Base-by-base conservation (phyloP, 2,888 invertebrate species). In the Kryphioiulus occultus region DNA sequence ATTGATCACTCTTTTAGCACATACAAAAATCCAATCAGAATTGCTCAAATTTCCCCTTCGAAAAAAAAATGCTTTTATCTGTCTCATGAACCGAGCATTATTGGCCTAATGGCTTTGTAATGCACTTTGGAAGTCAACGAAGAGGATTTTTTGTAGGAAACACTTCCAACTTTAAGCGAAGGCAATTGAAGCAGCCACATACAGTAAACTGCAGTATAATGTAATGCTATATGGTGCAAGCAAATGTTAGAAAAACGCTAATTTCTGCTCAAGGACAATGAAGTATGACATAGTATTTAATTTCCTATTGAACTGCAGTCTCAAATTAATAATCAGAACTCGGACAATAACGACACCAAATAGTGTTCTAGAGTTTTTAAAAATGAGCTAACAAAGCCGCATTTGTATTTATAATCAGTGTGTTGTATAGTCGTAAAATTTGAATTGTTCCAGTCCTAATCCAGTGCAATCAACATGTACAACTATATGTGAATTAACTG, bases 1-100 rank as follows among this genome's bases (percentile, higher is more conserved):
- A 68, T 68, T 68, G 59, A 68, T 68, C 59, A 68, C 59, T 68
- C 59, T 68, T 68, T 68, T 68, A 68, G 59, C 59, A 68, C 59
- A 68, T 68, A 22, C 22, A 68, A 68, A 68, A 68, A 68, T 68
- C 22, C 59, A 68, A 68, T 68, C 59, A 68, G 59, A 68, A 68
- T 68, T 68, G 59, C 59, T 68, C 59, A 68, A 68, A 68, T 68
- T 68, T 26, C 59, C 59, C 22, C 5, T 22, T 22, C 9, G n/a
- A 1, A 0, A 68, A 68, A 68, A 68, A 68, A 68, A 68, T 68
- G 22, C 59, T 68, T 68, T 68, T 68, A 68, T 68, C 59, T 68
- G 59, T 68, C 59, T 68, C 59, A 68, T 68, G 59, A 68, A 68
- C 59, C 59, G 59, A 22, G 59, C 59, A 22, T 68, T 68, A 68